phyloP scores from a whole-genome alignment of 92 coral and sea anemone genomes.

The Heteractis magnifica region DNA sequence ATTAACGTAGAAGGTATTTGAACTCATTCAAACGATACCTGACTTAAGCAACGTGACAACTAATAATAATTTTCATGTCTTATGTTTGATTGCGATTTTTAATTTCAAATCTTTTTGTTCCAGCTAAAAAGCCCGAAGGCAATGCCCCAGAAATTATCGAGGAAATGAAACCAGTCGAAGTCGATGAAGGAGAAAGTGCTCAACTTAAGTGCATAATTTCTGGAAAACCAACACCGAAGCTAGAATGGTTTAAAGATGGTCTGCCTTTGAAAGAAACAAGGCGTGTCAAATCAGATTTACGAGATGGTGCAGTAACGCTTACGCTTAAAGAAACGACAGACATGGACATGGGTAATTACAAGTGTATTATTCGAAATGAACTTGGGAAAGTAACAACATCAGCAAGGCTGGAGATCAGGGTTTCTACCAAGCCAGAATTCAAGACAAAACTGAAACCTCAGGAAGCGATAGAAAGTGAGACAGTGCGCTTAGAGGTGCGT shows the following conservation, averaged over 20 bases:
- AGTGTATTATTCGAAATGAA: slow-evolving; percentile 77
- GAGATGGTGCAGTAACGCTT: slow-evolving; percentile 55
- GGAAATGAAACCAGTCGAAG: slow-evolving; percentile 63
- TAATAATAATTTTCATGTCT: too few relatives aligned
- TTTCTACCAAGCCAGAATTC: slow-evolving; percentile 79
- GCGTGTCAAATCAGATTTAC: slow-evolving; percentile 64
- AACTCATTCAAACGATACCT: background rate
- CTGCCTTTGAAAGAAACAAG: slow-evolving; percentile 63
- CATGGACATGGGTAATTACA: slow-evolving; percentile 81
- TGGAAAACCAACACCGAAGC: slow-evolving; percentile 79
- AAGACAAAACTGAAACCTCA: slow-evolving; percentile 69
- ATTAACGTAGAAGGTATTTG: slow-evolving; percentile 77
- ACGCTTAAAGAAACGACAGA: slow-evolving; percentile 63
- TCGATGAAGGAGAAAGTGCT: slow-evolving; percentile 73
- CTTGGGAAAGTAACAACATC: slow-evolving; percentile 71
- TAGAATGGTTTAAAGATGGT: slow-evolving; percentile 90
- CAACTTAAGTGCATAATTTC: slow-evolving; percentile 72
- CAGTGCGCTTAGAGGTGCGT: slow-evolving; percentile 44
- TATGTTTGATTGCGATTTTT: too few relatives aligned
- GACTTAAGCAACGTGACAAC: too few relatives aligned
- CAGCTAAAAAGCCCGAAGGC: slow-evolving; percentile 70
- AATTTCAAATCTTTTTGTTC: background rate
- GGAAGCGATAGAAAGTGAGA: slow-evolving; percentile 58
- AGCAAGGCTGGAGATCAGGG: slow-evolving; percentile 56
- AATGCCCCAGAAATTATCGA: slow-evolving; percentile 67